These are phyloP conservation scores for Propithecus deckenii DNA, from an alignment of 2,797 vertebrate species.

Conservation along the genomic window DNA sequence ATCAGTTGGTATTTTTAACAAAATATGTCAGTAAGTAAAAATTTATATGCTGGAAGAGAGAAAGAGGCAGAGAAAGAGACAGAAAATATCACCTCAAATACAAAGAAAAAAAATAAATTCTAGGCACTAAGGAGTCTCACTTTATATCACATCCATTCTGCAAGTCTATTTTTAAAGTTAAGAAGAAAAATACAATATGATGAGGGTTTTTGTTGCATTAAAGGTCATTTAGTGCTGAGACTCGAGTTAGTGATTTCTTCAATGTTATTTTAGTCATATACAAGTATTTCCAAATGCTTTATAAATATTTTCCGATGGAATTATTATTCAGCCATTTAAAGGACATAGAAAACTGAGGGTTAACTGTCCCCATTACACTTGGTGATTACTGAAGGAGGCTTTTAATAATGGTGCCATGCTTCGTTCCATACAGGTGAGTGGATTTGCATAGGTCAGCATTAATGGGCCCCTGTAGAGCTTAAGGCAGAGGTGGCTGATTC, in stretches of 20 bases:
- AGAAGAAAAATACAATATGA: neutral
- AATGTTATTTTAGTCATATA: neutral
- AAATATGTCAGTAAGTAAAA: neutral
- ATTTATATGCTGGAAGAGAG: neutral
- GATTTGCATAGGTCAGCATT: neutral
- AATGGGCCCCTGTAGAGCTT: neutral
- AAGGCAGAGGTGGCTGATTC: neutral
- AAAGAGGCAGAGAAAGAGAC: neutral
- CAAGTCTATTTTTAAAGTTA: slow-evolving; percentile 11
- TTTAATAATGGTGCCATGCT: neutral
- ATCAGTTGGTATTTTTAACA: neutral
- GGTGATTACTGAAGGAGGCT: neutral
- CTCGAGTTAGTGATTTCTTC: neutral
- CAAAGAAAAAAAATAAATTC: slow-evolving; percentile 14
- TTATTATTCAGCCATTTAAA: slow-evolving; percentile 12
- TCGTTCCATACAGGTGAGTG: no score
- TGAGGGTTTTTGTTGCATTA: neutral
- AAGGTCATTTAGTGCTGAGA: neutral
- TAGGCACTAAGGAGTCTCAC: neutral
- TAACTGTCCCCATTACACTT: neutral
- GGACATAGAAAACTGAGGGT: neutral
- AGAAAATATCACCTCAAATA: neutral
- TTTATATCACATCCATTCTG: neutral
- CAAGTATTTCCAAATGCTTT: neutral
- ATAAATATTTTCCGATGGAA: neutral